A percentile compares a stretch with the other conserved stretches of the same genome.
Evolutionary conservation across 2,888 invertebrate species (phyloP).

Genomic region (Acronicta alni): DNA sequence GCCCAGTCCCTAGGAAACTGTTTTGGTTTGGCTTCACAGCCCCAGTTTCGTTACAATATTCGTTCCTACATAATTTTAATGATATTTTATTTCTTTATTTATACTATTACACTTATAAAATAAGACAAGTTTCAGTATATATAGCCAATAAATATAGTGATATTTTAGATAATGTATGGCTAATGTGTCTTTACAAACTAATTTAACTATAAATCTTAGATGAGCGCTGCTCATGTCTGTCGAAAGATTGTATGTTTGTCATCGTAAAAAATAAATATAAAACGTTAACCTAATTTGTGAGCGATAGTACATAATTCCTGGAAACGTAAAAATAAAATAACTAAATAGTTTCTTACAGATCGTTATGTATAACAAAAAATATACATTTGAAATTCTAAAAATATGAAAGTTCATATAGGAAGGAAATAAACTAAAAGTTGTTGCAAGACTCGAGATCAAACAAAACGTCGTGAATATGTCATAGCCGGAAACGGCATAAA

Average conservation of each 20-base stretch:
- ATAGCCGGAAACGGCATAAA: constrained; percentile 73
- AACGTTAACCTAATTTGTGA: constrained; percentile 68
- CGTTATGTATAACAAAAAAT: constrained; percentile 73
- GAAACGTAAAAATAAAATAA: constrained; percentile 61
- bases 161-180: constrained; percentile 52
- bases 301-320: constrained; percentile 61
- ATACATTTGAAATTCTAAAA: constrained; percentile 74
- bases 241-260: constrained; percentile 15
- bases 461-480: constrained; percentile 80
- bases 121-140: constrained; percentile 61
- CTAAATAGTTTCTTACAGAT: constrained; percentile 66
- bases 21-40: constrained; percentile 85
- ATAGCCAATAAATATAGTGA: constrained; percentile 55
- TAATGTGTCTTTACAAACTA: constrained; percentile 45
- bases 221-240: constrained; percentile 43
- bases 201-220: constrained; percentile 47
- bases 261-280: constrained; percentile 37
- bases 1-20: constrained; percentile 68
- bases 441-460: constrained; percentile 84
- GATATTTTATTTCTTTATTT: constrained; percentile 59
- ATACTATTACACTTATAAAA: constrained; percentile 59
- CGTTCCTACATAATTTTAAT: constrained; percentile 75
- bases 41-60: constrained; percentile 74
- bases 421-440: constrained; percentile 70
- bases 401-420: constrained; percentile 68